A percentile compares a stretch with the other conserved stretches of the same genome.
Conservation (phyloP, 1,140 invertebrate genomes). For the Frieseomelitta varia region DNA sequence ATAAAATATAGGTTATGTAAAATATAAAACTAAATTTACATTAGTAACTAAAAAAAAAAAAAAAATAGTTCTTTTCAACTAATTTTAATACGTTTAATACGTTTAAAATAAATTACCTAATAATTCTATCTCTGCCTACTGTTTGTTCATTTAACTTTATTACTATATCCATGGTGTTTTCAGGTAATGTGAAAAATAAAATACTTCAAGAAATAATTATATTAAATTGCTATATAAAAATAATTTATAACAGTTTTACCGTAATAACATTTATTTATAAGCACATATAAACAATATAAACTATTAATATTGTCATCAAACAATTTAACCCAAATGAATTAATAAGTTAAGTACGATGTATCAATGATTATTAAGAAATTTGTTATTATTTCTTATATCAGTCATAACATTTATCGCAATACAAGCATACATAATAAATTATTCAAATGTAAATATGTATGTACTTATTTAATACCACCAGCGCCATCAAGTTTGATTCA, state of each 20-base stretch:
- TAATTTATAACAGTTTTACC: not conserved
- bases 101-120: slow-evolving; percentile 78
- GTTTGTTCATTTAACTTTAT: slow-evolving; percentile 85
- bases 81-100: slow-evolving; percentile 13
- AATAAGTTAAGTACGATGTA: not conserved
- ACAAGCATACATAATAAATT: not conserved
- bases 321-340: not conserved
- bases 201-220: not conserved
- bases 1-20: not conserved
- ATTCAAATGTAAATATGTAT: not conserved
- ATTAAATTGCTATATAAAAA: not conserved
- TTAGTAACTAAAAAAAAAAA: not conserved
- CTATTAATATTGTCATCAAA: not conserved
- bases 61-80: not conserved
- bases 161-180: slow-evolving; percentile 82
- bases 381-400: not conserved
- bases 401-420: not conserved
- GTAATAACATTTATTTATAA: not conserved
- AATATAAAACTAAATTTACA: not conserved
- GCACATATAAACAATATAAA: not conserved
- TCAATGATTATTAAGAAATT: not conserved
- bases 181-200: not conserved
- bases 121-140: slow-evolving; percentile 85
- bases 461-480: not conserved
- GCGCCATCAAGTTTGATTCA: slow-evolving; percentile 12